Percentiles rank a stretch among this genome's conserved stretches.
These are phyloP conservation scores for Aphrophora alni DNA, from an alignment of 2,888 invertebrate species.

Conservation along the genomic window DNA sequence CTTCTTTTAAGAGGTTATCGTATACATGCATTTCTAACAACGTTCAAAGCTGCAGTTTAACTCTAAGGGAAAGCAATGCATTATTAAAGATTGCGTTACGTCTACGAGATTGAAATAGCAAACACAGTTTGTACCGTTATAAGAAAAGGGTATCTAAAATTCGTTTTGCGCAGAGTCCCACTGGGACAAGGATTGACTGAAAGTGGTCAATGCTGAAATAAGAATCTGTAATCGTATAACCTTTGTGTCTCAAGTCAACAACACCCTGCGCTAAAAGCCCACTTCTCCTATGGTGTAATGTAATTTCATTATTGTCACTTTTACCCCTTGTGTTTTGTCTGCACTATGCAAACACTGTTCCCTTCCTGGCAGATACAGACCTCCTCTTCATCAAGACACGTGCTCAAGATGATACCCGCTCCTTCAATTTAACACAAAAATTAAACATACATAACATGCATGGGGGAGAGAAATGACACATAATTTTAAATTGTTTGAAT, in stretches of 20 bases:
- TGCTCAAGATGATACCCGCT: neutral
- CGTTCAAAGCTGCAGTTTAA: too few relatives aligned
- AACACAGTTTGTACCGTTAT: neutral
- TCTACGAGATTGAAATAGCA: constrained; percentile 1
- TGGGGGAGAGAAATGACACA: too few relatives aligned
- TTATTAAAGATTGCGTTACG: neutral
- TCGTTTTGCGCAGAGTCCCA: neutral
- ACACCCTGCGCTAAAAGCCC: neutral
- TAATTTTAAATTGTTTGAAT: too few relatives aligned
- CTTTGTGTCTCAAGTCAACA: constrained; percentile 6
- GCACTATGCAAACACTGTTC: neutral
- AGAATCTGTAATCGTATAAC: constrained; percentile 1
- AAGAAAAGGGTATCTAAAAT: neutral
- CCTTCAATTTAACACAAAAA: neutral
- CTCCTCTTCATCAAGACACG: neutral
- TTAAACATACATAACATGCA: too few relatives aligned
- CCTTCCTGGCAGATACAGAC: neutral
- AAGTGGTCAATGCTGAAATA: neutral
- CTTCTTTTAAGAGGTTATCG: too few relatives aligned
- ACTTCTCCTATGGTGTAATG: neutral
- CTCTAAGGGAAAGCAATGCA: neutral
- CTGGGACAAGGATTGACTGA: neutral
- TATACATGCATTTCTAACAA: too few relatives aligned
- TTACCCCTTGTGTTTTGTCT: neutral
- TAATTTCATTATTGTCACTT: constrained; percentile 9